Evolutionary conservation across 1,140 invertebrate genomes (phyloP).

Genomic region (Panagrolaimus sp.): DNA sequence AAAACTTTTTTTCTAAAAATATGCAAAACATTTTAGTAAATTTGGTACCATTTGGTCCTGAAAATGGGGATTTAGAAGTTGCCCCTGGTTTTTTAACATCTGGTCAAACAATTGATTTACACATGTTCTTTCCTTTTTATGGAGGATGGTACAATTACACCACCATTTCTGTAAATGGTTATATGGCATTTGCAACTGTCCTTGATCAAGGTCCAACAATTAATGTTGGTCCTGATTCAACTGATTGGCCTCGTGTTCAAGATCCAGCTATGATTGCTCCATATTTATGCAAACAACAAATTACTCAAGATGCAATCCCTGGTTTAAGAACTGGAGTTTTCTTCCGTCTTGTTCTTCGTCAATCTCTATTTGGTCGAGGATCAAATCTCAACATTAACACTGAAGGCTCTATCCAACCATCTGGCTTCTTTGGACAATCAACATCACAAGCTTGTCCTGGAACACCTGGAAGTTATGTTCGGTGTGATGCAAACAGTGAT

Average conservation of each 20-base stretch:
- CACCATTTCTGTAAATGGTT: constrained; percentile 59
- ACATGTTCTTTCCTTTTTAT: constrained; percentile 59
- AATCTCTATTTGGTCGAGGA: constrained; percentile 55
- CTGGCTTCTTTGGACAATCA: constrained; percentile 53
- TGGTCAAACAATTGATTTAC: constrained; percentile 58
- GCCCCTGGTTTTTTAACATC: constrained; percentile 56
- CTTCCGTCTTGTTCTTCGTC: constrained; percentile 57
- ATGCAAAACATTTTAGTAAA: constrained; percentile 37
- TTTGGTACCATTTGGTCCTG: constrained; percentile 57
- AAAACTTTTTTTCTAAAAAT: constrained; percentile 9
- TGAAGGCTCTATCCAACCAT: constrained; percentile 41
- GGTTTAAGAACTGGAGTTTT: constrained; percentile 52
- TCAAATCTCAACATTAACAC: constrained; percentile 48
- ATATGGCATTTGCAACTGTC: constrained; percentile 59
- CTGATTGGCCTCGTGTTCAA: constrained; percentile 58
- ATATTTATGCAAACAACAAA: constrained; percentile 58
- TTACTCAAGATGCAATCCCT: constrained; percentile 52
- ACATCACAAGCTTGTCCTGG: constrained; percentile 46
- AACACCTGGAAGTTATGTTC: constrained; percentile 50
- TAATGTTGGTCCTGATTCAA: constrained; percentile 57
- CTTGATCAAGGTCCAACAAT: constrained; percentile 58
- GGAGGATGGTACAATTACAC: constrained; percentile 59
- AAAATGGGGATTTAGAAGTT: constrained; percentile 54
- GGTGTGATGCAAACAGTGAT: constrained; percentile 52
- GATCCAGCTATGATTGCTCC: constrained; percentile 60